Base-by-base conservation (phyloP, 1,140 invertebrate genomes). In the Phenacoccus solenopsis region DNA sequence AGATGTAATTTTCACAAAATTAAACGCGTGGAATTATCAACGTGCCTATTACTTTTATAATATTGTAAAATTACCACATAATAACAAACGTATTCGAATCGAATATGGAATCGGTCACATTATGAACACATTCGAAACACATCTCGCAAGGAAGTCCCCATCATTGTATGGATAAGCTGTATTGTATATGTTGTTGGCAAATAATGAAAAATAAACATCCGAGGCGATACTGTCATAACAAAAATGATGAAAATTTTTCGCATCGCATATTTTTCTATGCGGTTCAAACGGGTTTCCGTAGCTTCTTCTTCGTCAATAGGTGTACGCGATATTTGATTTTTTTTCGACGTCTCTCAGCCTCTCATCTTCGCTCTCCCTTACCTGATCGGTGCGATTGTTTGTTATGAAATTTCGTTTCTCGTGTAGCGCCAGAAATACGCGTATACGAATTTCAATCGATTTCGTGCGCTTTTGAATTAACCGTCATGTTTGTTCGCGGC, bases 1-100 rank as follows among this genome's bases (percentile, higher is more conserved):
- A n/a, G 38, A 49, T 49, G 38, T 49, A 49, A 49, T 49, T 49
- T 49, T 49, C 38, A n/a, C 38, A n/a, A 49, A 49, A 49, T 49
- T 49, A 49, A 49, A 49, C 38, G 20, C 38, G 38, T n/a, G 13
- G 20, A 49, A 2, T 49, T 16, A 49, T n/a, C 38, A 16, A 9
- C 4, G 2, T n/a, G 38, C 38, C 13, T n/a, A n/a, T n/a, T n/a
- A n/a, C n/a, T n/a, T n/a, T n/a, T n/a, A n/a, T n/a, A n/a, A n/a
- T n/a, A n/a, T n/a, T n/a, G n/a, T n/a, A n/a, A n/a, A n/a, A n/a
- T n/a, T n/a, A n/a, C n/a, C n/a, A 32, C 30, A 7, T 32, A 13
- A 7, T 32, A 13, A 32, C 38, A n/a, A 49, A 5, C 12, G 20
- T 16, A 49, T 49, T 49, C 38, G 38, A 49, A 49, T 16, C 4